Conservation (phyloP, 2,797 vertebrate species). For the Geotrypetes seraphini region DNA sequence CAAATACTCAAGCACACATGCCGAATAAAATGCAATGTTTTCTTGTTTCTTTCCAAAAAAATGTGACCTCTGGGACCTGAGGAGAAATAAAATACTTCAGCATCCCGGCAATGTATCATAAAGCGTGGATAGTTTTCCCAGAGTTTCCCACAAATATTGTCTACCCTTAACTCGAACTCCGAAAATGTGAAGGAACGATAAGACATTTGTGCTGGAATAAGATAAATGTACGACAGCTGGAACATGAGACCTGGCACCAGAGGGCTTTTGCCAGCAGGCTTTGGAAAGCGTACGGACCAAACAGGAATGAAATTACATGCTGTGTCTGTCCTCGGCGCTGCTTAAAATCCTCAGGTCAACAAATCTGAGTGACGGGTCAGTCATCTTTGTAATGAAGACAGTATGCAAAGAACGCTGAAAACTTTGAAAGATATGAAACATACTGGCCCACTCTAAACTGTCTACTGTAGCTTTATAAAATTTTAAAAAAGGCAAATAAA, state of each 20-base stretch:
- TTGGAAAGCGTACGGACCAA: constrained; percentile 30
- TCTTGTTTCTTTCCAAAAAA: background rate
- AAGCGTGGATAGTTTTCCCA: background rate
- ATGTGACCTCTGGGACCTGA: background rate
- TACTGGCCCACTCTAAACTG: constrained; percentile 24
- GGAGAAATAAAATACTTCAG: background rate
- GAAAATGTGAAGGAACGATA: constrained; percentile 14
- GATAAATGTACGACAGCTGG: constrained; percentile 53
- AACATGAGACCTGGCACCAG: constrained; percentile 42
- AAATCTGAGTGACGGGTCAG: constrained; percentile 20
- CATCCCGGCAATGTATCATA: background rate
- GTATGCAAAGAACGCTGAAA: constrained; percentile 29
- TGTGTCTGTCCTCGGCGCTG: constrained; percentile 21
- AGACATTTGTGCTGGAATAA: constrained; percentile 25
- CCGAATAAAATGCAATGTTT: background rate
- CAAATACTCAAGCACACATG: rapidly evolving
- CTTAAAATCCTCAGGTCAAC: constrained; percentile 1
- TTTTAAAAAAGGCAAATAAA: too few relatives aligned
- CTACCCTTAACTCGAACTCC: constrained; percentile 12
- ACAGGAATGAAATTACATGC: constrained; percentile 48
- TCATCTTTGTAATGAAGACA: constrained; percentile 27
- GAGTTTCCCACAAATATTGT: constrained; percentile 39
- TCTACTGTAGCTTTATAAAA: too few relatives aligned
- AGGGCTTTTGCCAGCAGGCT: constrained; percentile 38
- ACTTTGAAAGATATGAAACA: constrained; percentile 34